Evolutionary conservation across 1,140 invertebrate species (phyloP), one percentile per base, ranked within the genome.

Genomic region (Drosophila novamexicana): DNA sequence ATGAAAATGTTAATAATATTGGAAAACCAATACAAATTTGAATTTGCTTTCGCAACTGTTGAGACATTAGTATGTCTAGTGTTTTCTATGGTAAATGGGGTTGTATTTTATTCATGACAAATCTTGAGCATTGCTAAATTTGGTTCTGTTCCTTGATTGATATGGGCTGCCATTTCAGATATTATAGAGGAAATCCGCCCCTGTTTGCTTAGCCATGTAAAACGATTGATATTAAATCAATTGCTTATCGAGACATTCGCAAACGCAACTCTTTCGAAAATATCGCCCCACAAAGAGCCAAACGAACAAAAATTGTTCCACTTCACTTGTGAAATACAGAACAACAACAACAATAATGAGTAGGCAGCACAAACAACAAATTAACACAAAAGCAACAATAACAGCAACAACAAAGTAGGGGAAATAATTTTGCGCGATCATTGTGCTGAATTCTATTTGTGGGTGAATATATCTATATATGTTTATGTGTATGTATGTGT

Each of bases 361-460:
- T 18, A 14, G 4, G 9, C 50, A 57, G 47, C 53, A 72, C 52
- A 76, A 67, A 56, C 70, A 76, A 62, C 59, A 67, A 76, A 54
- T 42, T 42, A 75, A 59, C 36, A 50, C 39, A 45, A 71, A 57
- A 59, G 40, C 64, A 74, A 69, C 65, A 70, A 44, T 49, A 52
- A 16, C 6, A 22, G 5, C 39, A 40, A 12, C 53, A 75, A 58
- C 65, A 75, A 54, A 61, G 40, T 47, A 74, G 69, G 67, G 73
- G 70, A 79, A 74, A 79, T 79, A 69, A 83, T 75, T 84, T 85
- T 84, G 81, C 74, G 66, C 69, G 81, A 84, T 84, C 81, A 84
- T 83, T 84, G 81, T 76, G 76, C 81, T 83, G 74, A 80, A 69
- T 73, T 83, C 34, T 53, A 40, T 67, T 62, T 75, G 66, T 56